A percentile compares a stretch with the other conserved stretches of the same genome.
These are phyloP conservation scores for Eospalax fontanierii DNA, from an alignment of 2,797 vertebrate species.

Conservation along the genomic window DNA sequence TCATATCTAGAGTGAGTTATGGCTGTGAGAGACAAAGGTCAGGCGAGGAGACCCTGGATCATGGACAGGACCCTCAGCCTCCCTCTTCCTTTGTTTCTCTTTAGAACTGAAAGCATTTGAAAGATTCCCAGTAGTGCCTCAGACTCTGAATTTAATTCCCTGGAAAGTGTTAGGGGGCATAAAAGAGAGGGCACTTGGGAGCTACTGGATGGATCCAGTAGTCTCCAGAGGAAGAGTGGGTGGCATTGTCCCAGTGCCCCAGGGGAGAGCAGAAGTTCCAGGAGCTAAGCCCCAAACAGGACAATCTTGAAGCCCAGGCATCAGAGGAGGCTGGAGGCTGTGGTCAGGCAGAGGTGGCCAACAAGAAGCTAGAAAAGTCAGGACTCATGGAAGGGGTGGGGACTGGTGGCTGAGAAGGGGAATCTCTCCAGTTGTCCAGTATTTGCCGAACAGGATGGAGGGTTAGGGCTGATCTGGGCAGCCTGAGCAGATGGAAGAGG, in stretches of 20 bases:
- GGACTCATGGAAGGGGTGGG: conserved; percentile 52
- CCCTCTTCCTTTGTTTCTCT: conserved; percentile 90
- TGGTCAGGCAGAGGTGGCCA: neutral
- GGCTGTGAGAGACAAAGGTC: conserved; percentile 95
- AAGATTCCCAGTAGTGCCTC: conserved; percentile 79
- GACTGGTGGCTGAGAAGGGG: conserved; percentile 19
- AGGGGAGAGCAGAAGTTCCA: conserved; percentile 3
- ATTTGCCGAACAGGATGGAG: conserved; percentile 73
- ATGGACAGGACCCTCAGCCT: conserved; percentile 85
- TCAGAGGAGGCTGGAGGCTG: neutral
- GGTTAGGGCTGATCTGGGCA: conserved; percentile 81
- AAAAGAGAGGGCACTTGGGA: conserved; percentile 18
- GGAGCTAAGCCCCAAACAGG: conserved; percentile 45
- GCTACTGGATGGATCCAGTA: neutral
- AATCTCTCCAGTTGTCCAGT: neutral
- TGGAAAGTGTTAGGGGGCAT: conserved; percentile 55
- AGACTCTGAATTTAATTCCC: conserved; percentile 84
- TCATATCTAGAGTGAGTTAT: conserved; percentile 98
- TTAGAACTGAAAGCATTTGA: conserved; percentile 87
- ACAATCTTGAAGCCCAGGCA: neutral
- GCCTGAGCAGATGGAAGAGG: conserved; percentile 72
- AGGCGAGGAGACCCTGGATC: conserved; percentile 90
- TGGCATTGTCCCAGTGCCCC: conserved; percentile 78
- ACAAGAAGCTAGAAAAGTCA: neutral
- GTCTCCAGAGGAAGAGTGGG: neutral